phyloP scores from a whole-genome alignment of 2,888 invertebrate species.

The Choreutis nemorana region DNA sequence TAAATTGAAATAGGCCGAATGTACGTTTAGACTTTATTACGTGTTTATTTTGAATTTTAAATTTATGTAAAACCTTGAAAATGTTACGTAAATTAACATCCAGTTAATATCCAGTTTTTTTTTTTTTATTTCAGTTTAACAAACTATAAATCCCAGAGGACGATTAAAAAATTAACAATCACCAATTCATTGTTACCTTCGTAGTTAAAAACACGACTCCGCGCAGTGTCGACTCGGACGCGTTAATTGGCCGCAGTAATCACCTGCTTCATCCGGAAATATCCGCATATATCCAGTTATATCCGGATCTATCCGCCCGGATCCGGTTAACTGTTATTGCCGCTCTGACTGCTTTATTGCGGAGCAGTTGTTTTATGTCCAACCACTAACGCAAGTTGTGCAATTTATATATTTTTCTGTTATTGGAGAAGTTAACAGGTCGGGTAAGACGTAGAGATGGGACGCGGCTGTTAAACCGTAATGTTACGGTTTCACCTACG shows the following conservation, averaged over 20 bases:
- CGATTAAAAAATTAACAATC: too few species aligned
- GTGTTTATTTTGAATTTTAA: too few species aligned
- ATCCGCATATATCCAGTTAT: conserved; percentile 20
- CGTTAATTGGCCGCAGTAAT: conserved; percentile 34
- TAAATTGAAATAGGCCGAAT: too few species aligned
- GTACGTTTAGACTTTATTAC: too few species aligned
- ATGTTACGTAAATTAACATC: too few species aligned
- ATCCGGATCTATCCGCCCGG: conserved; percentile 18
- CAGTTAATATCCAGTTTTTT: too few species aligned
- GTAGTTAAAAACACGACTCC: conserved; percentile 1
- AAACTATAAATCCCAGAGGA: too few species aligned
- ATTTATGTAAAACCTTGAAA: too few species aligned
- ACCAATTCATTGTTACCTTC: too few species aligned
- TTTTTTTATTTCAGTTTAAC: too few species aligned
- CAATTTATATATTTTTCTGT: conserved; percentile 2
- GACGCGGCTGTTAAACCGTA: too few species aligned
- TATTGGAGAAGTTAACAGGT: conserved; percentile 3
- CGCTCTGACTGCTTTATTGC: conserved; percentile 24
- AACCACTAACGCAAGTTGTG: conserved; percentile 1
- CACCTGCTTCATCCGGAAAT: conserved; percentile 26
- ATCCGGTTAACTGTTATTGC: conserved; percentile 28
- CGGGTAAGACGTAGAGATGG: not conserved
- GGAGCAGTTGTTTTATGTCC: conserved; percentile 20
- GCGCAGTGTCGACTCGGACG: conserved; percentile 4
- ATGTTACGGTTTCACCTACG: too few species aligned